Percentiles rank a stretch among this genome's conserved stretches.
Evolutionary conservation across 30 jellyfish, hydroid and myxozoan genomes (phyloP).

Genomic region (Chrysaora quinquecirrha): DNA sequence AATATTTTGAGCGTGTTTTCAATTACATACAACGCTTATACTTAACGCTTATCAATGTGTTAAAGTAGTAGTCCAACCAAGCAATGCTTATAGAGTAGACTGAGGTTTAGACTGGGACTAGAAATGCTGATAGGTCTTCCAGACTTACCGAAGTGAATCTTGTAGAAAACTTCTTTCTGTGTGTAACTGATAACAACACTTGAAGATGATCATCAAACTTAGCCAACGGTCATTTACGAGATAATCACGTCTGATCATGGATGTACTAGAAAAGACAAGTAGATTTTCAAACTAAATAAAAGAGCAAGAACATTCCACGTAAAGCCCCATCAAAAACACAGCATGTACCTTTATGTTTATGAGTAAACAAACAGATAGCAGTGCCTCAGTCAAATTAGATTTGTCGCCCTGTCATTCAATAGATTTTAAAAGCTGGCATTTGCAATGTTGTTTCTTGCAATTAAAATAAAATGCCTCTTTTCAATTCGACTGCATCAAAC

Average conservation of each 20-base stretch:
- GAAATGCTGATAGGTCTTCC: too few relatives aligned
- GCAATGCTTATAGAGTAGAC: too few relatives aligned
- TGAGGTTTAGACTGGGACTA: too few relatives aligned
- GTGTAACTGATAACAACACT: too few relatives aligned
- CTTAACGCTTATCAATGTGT: too few relatives aligned
- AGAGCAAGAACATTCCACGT: not conserved
- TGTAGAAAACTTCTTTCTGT: too few relatives aligned
- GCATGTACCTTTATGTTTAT: not conserved
- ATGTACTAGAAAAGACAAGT: not conserved
- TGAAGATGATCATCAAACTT: not conserved
- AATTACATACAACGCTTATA: too few relatives aligned
- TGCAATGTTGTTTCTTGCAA: not conserved
- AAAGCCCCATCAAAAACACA: not conserved
- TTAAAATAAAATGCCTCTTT: too few relatives aligned
- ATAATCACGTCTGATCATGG: not conserved
- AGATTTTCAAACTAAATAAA: not conserved
- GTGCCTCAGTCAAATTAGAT: not conserved
- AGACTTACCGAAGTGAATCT: too few relatives aligned
- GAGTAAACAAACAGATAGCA: not conserved
- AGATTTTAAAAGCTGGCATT: not conserved
- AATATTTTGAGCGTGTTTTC: too few relatives aligned
- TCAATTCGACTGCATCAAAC: too few relatives aligned
- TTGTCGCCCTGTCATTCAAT: not conserved
- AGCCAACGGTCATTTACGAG: not conserved
- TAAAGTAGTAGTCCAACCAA: too few relatives aligned